Evolutionary conservation across 2,888 invertebrate species (phyloP), one percentile per base, ranked within the genome.

Genomic region (Rhagonycha lutea): DNA sequence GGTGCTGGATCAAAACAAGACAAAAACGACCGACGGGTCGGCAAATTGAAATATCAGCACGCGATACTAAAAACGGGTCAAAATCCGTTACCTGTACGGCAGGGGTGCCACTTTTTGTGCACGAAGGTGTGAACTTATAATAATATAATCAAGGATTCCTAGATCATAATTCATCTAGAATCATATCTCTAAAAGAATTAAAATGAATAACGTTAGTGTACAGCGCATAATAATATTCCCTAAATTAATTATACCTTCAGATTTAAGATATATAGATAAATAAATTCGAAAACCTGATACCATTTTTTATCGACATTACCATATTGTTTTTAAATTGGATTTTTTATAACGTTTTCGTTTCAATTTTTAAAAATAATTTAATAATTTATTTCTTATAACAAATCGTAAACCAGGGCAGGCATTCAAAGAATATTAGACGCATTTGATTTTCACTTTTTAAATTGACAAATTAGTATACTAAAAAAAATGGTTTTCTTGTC

Each of bases 1-100:
- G 82, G 82, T 83, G 83, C 82, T 81, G 83, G 82, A 83, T 83
- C 83, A 83, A 84, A 84, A 83, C 83, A 84, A 84, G 83, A 84
- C 83, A 84, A 84, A 47, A 84, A 85, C 83, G 84, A 84, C 82
- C 81, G 81, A 78, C 79, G 73, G 77, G 78, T 73, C 74, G 76
- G 80, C 78, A 79, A 84, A 84, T 84, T 84, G 84, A 84, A 84
- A 83, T 82, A 81, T 82, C 82, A 77, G 80, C 84, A 84, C 84
- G 83, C 84, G 83, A 84, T 84, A 76, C 74, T 73, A 69, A 74
- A 68, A 77, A 70, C 78, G 72, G 78, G 77, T 78, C 77, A 74
- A 74, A 74, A 69, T 68, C 29, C 67, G 75, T 75, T 72, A 72
- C 75, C 75, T 75, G 60, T 74, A 69, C 78, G 73, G 76, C 78